phyloP scores from a whole-genome alignment of 2,113 vertebrate genomes.

The Tor tambroides region DNA sequence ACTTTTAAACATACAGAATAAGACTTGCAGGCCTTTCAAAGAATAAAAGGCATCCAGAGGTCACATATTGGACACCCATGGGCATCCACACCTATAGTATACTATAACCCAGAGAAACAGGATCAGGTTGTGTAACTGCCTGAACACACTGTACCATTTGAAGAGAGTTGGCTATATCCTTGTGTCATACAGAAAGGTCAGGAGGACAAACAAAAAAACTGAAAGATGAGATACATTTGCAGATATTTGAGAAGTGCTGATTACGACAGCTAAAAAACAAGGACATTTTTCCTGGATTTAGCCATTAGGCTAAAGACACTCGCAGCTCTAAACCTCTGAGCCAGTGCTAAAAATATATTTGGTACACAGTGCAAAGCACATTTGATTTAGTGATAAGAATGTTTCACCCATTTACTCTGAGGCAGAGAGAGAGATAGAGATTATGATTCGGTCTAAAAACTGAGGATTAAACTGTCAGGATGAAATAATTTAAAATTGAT shows the following conservation, averaged over 20 bases:
- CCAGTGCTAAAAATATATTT: constrained; percentile 41
- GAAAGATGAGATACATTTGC: constrained; percentile 6
- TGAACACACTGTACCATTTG: not conserved
- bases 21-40: constrained; percentile 24
- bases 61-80: not conserved
- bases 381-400: constrained; percentile 16
- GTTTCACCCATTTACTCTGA: constrained; percentile 1
- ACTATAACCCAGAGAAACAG: constrained; percentile 3
- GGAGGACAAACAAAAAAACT: not conserved
- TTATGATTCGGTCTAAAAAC: constrained; percentile 29
- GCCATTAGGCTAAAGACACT: constrained; percentile 15
- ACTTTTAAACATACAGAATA: not conserved
- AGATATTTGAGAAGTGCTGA: constrained; percentile 12
- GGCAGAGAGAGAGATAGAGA: constrained; percentile 27
- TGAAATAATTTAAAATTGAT: constrained; percentile 47
- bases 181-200: not conserved
- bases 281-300: constrained; percentile 33
- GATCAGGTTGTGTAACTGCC: constrained; percentile 10
- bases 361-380: constrained; percentile 21
- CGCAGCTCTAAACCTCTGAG: constrained; percentile 26
- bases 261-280: constrained; percentile 26
- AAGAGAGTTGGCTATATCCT: not conserved
- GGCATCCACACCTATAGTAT: constrained; percentile 28
- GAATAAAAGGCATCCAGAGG: constrained; percentile 30
- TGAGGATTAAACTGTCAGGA: constrained; percentile 57